phyloP scores from a whole-genome alignment of 2,797 vertebrate genomes.

The Acestrorhynchus altus region DNA sequence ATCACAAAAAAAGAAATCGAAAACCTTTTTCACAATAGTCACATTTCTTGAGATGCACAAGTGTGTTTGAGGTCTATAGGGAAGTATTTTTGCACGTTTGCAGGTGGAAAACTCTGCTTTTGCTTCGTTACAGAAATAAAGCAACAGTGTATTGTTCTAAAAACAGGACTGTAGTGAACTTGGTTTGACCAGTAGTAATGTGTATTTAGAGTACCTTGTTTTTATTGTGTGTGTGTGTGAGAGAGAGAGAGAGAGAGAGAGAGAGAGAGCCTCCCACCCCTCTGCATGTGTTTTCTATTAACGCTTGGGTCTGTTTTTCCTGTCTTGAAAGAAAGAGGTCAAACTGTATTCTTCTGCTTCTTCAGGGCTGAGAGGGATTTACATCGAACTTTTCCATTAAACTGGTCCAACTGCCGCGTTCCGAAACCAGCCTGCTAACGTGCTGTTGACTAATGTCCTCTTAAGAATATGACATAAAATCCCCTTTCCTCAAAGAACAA shows the following conservation, averaged over 20 bases:
- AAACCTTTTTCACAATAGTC: no score
- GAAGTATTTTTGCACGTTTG: background rate
- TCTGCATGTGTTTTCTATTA: constrained; percentile 58
- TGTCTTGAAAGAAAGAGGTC: constrained; percentile 45
- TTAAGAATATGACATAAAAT: background rate
- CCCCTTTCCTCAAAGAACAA: no score
- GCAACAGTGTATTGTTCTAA: background rate
- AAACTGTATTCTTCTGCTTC: constrained; percentile 58
- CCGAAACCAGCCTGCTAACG: background rate
- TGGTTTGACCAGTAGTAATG: background rate
- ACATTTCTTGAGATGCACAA: no score
- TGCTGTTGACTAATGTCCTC: background rate
- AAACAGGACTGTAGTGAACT: background rate
- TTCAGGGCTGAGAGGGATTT: constrained; percentile 3
- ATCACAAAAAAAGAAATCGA: no score
- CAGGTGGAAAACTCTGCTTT: background rate
- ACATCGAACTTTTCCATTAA: background rate
- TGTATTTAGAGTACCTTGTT: background rate
- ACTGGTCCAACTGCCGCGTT: background rate
- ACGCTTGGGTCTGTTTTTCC: constrained; percentile 33
- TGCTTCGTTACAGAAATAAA: background rate
- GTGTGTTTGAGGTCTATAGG: background rate
- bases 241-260: constrained; percentile 50
- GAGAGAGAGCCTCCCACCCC: constrained; percentile 64
- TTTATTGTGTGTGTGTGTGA: constrained; percentile 14